A percentile compares a stretch with the other conserved stretches of the same genome.
Conservation (phyloP, 2,888 invertebrate genomes). For the Acholoe squamosa region DNA sequence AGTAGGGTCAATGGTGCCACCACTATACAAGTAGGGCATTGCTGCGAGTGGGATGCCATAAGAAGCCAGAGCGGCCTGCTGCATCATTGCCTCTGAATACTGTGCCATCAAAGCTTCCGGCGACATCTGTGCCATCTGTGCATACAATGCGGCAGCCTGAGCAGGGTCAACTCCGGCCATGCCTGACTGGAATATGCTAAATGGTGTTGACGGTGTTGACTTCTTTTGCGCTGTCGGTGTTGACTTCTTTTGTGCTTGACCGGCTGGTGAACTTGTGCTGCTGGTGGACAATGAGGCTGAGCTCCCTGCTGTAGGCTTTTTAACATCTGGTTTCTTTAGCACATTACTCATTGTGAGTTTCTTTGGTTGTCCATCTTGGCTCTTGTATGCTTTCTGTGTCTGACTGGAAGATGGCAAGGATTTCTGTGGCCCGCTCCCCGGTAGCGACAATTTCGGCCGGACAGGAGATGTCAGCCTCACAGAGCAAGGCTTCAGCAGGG, state of each 20-base stretch:
- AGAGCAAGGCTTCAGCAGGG: constrained; percentile 26
- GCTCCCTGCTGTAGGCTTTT: background rate
- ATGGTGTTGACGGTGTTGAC: background rate
- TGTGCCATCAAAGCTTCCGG: constrained; percentile 20
- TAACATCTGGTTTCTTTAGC: constrained; percentile 34
- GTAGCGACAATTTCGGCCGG: background rate
- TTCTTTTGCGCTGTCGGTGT: background rate
- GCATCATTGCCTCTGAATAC: constrained; percentile 30
- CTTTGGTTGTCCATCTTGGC: background rate
- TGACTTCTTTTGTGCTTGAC: no score
- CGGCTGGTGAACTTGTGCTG: background rate
- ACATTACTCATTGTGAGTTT: constrained; percentile 40
- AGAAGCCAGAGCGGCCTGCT: constrained; percentile 35
- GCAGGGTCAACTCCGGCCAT: background rate
- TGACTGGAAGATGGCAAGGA: background rate
- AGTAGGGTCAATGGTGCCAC: background rate
- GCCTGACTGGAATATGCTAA: background rate
- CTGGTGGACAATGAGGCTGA: no score
- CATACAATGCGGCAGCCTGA: constrained; percentile 39
- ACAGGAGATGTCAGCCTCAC: constrained; percentile 15
- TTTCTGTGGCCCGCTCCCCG: background rate
- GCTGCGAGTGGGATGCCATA: constrained; percentile 36
- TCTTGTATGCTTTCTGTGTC: background rate
- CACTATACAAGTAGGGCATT: constrained; percentile 20
- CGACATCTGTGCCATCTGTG: constrained; percentile 37